These are phyloP conservation scores for Cryptomyrus ogoouensis DNA, from an alignment of 2,113 vertebrate species.

Conservation along the genomic window DNA sequence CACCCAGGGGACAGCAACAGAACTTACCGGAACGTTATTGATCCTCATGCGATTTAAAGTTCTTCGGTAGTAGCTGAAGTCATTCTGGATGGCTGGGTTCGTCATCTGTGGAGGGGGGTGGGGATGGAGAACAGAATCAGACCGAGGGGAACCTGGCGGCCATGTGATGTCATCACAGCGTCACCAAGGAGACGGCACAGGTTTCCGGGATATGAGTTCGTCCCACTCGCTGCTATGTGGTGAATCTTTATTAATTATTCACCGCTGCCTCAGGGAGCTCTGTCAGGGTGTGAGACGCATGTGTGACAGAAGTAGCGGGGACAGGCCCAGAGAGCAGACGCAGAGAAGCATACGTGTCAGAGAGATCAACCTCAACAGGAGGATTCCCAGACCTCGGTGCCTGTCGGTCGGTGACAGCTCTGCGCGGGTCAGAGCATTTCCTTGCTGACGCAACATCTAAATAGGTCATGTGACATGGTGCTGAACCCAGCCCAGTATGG, in stretches of 20 bases:
- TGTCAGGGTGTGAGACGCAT: background rate
- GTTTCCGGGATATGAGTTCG: background rate
- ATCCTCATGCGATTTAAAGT: slow-evolving; percentile 89
- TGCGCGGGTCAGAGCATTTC: background rate
- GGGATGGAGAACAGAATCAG: background rate
- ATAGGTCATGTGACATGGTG: background rate
- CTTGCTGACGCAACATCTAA: background rate
- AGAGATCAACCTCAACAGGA: background rate
- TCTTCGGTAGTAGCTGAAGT: slow-evolving; percentile 96
- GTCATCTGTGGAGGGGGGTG: slow-evolving; percentile 72
- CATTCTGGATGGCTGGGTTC: slow-evolving; percentile 97
- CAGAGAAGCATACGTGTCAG: background rate
- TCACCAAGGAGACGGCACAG: background rate
- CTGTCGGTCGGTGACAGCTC: background rate
- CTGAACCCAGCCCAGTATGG: background rate
- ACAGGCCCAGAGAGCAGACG: background rate
- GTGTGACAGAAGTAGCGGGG: background rate
- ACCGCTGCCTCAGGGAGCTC: background rate
- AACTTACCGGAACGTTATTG: slow-evolving; percentile 78
- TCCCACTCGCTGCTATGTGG: background rate
- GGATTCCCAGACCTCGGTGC: background rate
- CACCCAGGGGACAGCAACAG: background rate
- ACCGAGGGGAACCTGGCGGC: background rate
- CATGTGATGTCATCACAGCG: background rate
- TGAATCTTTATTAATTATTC: background rate